phyloP scores from a whole-genome alignment of 2,113 vertebrate species.

The Myotis brandtii region DNA sequence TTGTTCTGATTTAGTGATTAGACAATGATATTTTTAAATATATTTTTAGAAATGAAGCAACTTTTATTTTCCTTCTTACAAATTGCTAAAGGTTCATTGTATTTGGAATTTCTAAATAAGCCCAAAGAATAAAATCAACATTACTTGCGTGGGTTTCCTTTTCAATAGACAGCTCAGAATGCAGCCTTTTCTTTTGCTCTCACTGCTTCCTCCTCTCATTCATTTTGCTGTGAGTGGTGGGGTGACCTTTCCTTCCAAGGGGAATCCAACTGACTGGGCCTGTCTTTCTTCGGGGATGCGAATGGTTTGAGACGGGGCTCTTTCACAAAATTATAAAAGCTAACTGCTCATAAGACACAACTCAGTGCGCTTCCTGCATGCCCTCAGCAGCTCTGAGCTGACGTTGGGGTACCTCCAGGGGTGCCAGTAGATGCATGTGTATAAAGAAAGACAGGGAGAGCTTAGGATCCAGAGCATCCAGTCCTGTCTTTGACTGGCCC shows the following conservation, averaged over 20 bases:
- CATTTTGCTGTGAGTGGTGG: not conserved
- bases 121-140: not conserved
- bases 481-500: not conserved
- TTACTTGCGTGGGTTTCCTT: not conserved
- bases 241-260: not conserved
- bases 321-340: not conserved
- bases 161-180: not conserved
- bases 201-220: not conserved
- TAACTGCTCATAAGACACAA: not conserved
- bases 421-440: not conserved
- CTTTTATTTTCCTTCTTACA: slow-evolving; percentile 7
- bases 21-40: not conserved
- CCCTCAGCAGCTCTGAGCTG: not conserved
- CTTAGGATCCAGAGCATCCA: not conserved
- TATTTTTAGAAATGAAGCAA: not conserved
- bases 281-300: not conserved
- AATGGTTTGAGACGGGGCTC: not conserved
- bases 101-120: not conserved
- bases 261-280: not conserved
- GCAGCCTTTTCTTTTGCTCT: not conserved
- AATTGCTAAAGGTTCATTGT: not conserved
- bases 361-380: no score
- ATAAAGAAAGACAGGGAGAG: not conserved
- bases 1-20: not conserved
- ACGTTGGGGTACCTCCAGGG: not conserved